A percentile compares a stretch with the other conserved stretches of the same genome.
Evolutionary conservation across 2,888 invertebrate species (phyloP).

Genomic region (Eurytoma adleriae): DNA sequence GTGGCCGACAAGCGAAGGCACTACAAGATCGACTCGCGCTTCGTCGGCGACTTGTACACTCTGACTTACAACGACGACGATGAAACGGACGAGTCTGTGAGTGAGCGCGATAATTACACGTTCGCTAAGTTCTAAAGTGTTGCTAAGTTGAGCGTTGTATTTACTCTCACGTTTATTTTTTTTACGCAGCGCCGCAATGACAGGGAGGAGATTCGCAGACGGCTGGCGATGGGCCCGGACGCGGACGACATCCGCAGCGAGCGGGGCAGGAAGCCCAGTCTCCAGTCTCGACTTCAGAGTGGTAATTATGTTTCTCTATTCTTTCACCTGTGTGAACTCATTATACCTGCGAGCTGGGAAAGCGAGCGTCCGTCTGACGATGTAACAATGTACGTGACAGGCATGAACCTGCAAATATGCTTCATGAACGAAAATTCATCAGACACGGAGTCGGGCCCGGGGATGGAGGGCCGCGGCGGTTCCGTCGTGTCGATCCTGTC

Average conservation of each 20-base stretch:
- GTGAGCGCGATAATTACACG: conserved; percentile 2
- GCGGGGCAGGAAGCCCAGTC: conserved; percentile 88
- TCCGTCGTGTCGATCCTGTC: conserved; percentile 1
- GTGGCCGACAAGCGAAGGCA: conserved; percentile 74
- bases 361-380: background rate
- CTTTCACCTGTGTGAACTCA: background rate
- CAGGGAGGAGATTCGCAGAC: conserved; percentile 92
- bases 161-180: conserved; percentile 14
- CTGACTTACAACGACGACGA: conserved; percentile 88
- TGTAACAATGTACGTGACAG: conserved; percentile 75
- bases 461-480: conserved; percentile 73
- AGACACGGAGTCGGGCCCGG: conserved; percentile 83
- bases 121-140: too few relatives aligned
- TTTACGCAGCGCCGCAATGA: conserved; percentile 88
- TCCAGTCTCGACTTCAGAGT: conserved; percentile 91
- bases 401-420: conserved; percentile 96
- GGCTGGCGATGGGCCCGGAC: conserved; percentile 91
- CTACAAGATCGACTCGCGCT: conserved; percentile 91
- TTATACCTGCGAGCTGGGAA: background rate
- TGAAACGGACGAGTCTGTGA: conserved; percentile 34
- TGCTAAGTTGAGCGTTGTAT: too few relatives aligned
- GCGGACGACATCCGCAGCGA: conserved; percentile 86
- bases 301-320: conserved; percentile 77
- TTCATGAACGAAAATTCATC: conserved; percentile 96
- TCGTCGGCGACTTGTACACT: conserved; percentile 89